phyloP scores from a whole-genome alignment of 2,113 vertebrate genomes.

The Sinocyclocheilus rhinocerous region DNA sequence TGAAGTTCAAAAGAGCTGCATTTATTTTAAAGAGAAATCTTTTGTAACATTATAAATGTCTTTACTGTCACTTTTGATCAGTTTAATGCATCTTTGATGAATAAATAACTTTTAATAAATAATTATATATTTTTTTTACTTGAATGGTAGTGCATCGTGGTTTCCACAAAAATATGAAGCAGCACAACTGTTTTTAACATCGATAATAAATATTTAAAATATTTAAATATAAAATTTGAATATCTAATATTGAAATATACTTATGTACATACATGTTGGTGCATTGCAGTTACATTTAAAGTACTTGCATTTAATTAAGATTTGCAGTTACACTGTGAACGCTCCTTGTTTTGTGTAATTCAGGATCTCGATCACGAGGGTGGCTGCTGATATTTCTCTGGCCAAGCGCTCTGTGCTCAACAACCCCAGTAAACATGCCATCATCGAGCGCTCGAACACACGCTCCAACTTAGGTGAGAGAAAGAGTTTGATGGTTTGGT shows the following conservation, averaged over 20 bases:
- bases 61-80: too few relatives aligned
- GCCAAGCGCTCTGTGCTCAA: conserved; percentile 98
- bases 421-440: conserved; percentile 98
- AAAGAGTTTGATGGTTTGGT: neutral
- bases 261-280: neutral
- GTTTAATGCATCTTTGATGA: too few relatives aligned
- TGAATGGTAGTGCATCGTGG: neutral
- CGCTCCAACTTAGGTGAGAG: conserved; percentile 93
- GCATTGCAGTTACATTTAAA: neutral
- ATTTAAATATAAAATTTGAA: too few relatives aligned
- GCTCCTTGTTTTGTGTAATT: conserved; percentile 12
- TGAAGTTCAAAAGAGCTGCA: too few relatives aligned
- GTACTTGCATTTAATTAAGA: neutral
- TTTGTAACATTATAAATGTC: too few relatives aligned
- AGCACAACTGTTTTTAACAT: neutral
- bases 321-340: too few relatives aligned
- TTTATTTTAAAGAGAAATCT: too few relatives aligned
- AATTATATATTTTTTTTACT: too few relatives aligned
- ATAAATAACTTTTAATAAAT: too few relatives aligned
- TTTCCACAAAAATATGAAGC: neutral
- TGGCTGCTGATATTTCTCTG: conserved; percentile 98
- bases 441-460: conserved; percentile 97
- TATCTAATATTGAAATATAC: neutral
- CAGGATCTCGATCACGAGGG: conserved; percentile 97
- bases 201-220: too few relatives aligned